phyloP scores from a whole-genome alignment of 2,797 vertebrate genomes.

The Microctenopoma stevenorrisi region DNA sequence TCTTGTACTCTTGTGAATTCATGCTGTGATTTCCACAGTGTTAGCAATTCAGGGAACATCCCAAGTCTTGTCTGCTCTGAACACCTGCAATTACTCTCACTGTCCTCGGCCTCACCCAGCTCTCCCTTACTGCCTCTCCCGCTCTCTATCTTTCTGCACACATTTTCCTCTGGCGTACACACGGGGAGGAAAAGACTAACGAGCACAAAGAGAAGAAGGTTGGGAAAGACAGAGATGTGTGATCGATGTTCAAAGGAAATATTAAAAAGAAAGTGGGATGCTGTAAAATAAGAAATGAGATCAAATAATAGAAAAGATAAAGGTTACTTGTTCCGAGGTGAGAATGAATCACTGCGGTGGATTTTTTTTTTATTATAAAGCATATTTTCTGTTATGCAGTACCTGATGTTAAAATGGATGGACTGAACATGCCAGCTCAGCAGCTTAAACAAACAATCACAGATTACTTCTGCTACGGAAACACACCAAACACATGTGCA shows the following conservation, averaged over 20 bases:
- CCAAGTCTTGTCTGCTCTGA: conserved; percentile 67
- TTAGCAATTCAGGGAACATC: conserved; percentile 75
- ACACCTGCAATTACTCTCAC: conserved; percentile 75
- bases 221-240: conserved; percentile 20
- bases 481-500: not conserved
- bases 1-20: conserved; percentile 57
- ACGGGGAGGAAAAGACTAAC: conserved; percentile 35
- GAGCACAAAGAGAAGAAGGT: conserved; percentile 24
- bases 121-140: conserved; percentile 32
- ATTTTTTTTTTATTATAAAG: not conserved
- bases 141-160: conserved; percentile 47
- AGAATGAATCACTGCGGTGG: conserved; percentile 14
- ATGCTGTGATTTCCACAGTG: conserved; percentile 61
- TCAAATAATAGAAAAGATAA: conserved; percentile 17
- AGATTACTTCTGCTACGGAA: not conserved
- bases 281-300: not conserved
- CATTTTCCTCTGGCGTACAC: conserved; percentile 45
- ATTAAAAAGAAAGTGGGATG: conserved; percentile 16
- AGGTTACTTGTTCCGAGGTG: not conserved
- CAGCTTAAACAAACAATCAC: not conserved
- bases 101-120: conserved; percentile 47
- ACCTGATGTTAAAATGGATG: not conserved
- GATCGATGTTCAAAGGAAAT: conserved; percentile 48
- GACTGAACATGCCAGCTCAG: not conserved
- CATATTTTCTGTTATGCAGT: not conserved